Evolutionary conservation across 2,888 invertebrate genomes (phyloP).

Genomic region (Amphipyra tragopoginis): DNA sequence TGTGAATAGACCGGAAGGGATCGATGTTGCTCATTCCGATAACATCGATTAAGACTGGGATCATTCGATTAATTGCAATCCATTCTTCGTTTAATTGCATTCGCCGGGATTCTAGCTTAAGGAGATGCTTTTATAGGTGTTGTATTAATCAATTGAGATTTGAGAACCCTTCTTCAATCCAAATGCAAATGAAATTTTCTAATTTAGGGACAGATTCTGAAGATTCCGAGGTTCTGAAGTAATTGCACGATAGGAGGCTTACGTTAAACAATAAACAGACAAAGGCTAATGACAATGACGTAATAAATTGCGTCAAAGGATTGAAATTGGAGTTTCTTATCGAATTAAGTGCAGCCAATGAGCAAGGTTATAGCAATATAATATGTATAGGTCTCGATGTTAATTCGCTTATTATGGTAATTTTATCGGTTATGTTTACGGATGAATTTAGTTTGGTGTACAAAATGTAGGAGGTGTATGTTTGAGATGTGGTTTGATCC

Average conservation of each 20-base stretch:
- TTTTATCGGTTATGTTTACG: conserved; percentile 3
- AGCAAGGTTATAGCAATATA: conserved; percentile 1
- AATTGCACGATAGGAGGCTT: conserved; percentile 45
- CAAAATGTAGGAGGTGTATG: conserved; percentile 4
- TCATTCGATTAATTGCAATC: conserved; percentile 37
- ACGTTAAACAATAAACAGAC: conserved; percentile 35
- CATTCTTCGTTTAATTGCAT: conserved; percentile 41
- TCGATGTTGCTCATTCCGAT: conserved; percentile 29
- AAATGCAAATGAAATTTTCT: conserved; percentile 62
- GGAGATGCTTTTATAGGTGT: conserved; percentile 57
- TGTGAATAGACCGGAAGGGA: conserved; percentile 23
- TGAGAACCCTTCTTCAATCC: conserved; percentile 41
- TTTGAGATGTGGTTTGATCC: conserved; percentile 1
- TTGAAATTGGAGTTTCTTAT: conserved; percentile 23
- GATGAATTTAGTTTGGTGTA: neutral
- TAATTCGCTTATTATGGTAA: conserved; percentile 16
- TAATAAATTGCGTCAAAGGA: conserved; percentile 41
- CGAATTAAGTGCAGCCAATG: conserved; percentile 27
- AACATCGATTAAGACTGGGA: conserved; percentile 37
- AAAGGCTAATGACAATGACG: conserved; percentile 38
- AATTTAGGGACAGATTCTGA: conserved; percentile 36
- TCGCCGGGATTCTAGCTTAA: conserved; percentile 32
- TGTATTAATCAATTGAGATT: conserved; percentile 62
- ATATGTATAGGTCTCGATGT: conserved; percentile 6
- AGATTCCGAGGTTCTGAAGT: conserved; percentile 36